Evolutionary conservation across 2,888 invertebrate species (phyloP), one percentile per base, ranked within the genome.

Genomic region (Steinernema scapterisci): DNA sequence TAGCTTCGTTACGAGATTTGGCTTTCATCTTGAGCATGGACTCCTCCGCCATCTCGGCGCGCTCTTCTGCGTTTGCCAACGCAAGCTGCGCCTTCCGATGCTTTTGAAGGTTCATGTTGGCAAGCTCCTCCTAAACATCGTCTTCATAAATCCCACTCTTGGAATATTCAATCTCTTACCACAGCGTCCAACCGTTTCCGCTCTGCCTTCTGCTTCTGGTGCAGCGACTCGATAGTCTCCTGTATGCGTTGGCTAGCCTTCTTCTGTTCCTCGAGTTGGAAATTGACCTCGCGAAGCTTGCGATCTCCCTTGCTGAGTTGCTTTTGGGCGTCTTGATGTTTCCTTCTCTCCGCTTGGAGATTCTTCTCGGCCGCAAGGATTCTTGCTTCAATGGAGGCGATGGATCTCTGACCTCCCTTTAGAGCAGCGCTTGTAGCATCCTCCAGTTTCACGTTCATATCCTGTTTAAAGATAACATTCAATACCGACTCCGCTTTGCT

Each of bases 91-190:
- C 82, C 79, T 88, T 86, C 73, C 87, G 84, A 94, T 95, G 96
- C 92, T 96, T 96, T 91, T 95, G 95, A 91, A 96, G 92, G 91
- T 96, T 96, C 89, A 95, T 92, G 88, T 95, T 95, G 88, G 95
- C 95, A 88, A 96, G 95, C 90, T 96, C 96, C 91, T 96, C 89
- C 85, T 88, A 19, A 84, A 79, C 48, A 3, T 2, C 3, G 19
- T n/a, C 13, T 31, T 19, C 19, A n/a, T n/a, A n/a, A 19, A 52
- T 51, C 43, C 11, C 1, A 23, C 9, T 25, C n/a, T 21, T 44
- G 38, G n/a, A 48, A 70, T 54, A 6, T 43, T 45, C 19, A 21
- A 70, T 13, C 16, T 77, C 82, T 80, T 87, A 91, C 91, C 76
- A 90, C 90, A 82, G 90, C 90, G 80, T 90, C 90, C 75, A 90